A percentile compares a stretch with the other conserved stretches of the same genome.
These are phyloP conservation scores for Sterrhoptilus dennistouni DNA, from an alignment of 2,113 vertebrate genomes.

Conservation along the genomic window DNA sequence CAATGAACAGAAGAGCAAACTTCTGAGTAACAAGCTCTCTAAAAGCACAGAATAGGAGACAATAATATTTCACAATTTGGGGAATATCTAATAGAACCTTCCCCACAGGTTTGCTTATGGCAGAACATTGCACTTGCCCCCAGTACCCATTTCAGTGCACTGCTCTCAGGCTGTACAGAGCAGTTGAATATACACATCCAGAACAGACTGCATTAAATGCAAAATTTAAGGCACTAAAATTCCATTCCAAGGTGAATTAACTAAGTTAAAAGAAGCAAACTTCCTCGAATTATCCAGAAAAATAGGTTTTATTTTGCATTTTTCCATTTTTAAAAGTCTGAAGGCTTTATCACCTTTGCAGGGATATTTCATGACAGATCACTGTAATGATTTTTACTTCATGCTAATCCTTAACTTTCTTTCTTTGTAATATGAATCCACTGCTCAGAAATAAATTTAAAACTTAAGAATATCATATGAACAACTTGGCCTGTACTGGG, in stretches of 20 bases:
- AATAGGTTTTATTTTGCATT: neutral
- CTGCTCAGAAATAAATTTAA: neutral
- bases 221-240: conserved; percentile 60
- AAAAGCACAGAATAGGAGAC: neutral
- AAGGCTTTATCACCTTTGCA: neutral
- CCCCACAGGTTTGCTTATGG: neutral
- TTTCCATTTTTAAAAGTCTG: neutral
- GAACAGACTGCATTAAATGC: conserved; percentile 49
- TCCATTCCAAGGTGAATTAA: conserved; percentile 50
- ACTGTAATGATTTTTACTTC: neutral
- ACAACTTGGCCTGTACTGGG: neutral
- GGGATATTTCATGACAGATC: neutral
- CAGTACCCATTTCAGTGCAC: neutral
- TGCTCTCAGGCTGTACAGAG: conserved; percentile 28
- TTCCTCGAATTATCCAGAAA: conserved; percentile 7
- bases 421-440: neutral
- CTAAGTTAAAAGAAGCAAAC: conserved; percentile 33
- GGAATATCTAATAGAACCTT: neutral
- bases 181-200: neutral
- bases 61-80: neutral
- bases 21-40: neutral
- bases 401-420: neutral
- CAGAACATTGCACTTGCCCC: neutral
- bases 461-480: neutral
- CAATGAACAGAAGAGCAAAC: neutral